Evolutionary conservation across 2,113 vertebrate genomes (phyloP).

Genomic region (Limnothrissa miodon): DNA sequence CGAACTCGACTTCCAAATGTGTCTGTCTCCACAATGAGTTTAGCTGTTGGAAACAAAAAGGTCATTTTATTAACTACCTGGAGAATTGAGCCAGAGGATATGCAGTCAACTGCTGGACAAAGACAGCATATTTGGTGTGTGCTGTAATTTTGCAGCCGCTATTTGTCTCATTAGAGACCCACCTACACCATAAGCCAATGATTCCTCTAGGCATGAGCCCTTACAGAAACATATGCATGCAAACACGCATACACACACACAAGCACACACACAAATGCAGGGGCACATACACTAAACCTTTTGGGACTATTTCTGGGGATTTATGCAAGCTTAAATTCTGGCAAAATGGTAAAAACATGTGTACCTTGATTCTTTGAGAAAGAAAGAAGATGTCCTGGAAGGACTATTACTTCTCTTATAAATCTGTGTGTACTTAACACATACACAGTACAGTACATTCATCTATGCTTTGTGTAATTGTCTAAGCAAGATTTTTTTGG

Average conservation of each 20-base stretch:
- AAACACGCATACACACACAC: not conserved
- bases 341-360: slow-evolving; percentile 71
- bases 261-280: not conserved
- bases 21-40: slow-evolving; percentile 96
- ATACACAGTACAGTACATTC: slow-evolving; percentile 36
- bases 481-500: not conserved
- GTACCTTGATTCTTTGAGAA: slow-evolving; percentile 58
- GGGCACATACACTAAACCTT: slow-evolving; percentile 38
- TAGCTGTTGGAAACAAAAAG: slow-evolving; percentile 72
- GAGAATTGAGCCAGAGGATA: not conserved
- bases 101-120: slow-evolving; percentile 13
- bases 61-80: slow-evolving; percentile 17
- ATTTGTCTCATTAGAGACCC: slow-evolving; percentile 16
- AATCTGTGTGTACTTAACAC: not conserved
- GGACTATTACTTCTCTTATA: slow-evolving; percentile 45
- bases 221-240: slow-evolving; percentile 16
- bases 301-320: slow-evolving; percentile 57
- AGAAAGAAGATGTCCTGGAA: slow-evolving; percentile 53
- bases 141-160: not conserved
- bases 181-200: slow-evolving; percentile 1
- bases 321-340: slow-evolving; percentile 59
- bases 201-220: not conserved
- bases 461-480: slow-evolving; percentile 36
- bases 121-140: slow-evolving; percentile 1
- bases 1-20: slow-evolving; percentile 96